Evolutionary conservation across 2,797 vertebrate species (phyloP).

Genomic region (Cirrhinus molitorella): DNA sequence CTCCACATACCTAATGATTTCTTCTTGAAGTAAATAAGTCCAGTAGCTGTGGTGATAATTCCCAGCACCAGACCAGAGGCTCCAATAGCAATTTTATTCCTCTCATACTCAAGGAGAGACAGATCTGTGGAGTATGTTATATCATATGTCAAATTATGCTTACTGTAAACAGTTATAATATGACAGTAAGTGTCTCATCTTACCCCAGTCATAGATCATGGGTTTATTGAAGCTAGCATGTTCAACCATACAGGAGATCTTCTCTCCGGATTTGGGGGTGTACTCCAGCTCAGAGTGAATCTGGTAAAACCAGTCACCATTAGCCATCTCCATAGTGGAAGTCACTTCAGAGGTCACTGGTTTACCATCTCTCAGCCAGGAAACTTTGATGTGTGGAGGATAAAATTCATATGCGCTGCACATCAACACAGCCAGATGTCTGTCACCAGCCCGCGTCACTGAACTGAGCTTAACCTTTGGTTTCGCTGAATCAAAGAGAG

Average conservation of each 20-base stretch:
- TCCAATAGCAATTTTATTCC: not conserved
- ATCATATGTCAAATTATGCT: not conserved
- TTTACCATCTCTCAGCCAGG: slow-evolving; percentile 68
- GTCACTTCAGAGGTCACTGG: slow-evolving; percentile 40
- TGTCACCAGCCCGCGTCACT: not conserved
- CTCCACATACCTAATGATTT: slow-evolving; percentile 59
- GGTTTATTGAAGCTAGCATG: slow-evolving; percentile 22
- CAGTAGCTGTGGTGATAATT: slow-evolving; percentile 51
- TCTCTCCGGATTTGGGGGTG: slow-evolving; percentile 66
- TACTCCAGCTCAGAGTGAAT: slow-evolving; percentile 65
- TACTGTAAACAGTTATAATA: not conserved
- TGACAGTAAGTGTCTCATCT: slow-evolving; percentile 1
- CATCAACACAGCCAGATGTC: slow-evolving; percentile 22
- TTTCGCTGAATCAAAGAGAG: slow-evolving; percentile 51
- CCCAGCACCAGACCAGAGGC: not conserved
- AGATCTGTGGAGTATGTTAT: slow-evolving; percentile 15
- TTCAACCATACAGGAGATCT: slow-evolving; percentile 46
- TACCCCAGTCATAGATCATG: slow-evolving; percentile 67
- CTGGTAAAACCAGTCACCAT: slow-evolving; percentile 76
- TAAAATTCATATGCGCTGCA: slow-evolving; percentile 48
- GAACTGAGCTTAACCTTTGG: slow-evolving; percentile 62
- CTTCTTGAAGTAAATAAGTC: slow-evolving; percentile 72
- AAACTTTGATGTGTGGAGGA: slow-evolving; percentile 44
- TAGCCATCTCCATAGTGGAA: slow-evolving; percentile 51
- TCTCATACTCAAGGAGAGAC: not conserved